Conservation (phyloP, 2,113 vertebrate species). For the Coturnix japonica region DNA sequence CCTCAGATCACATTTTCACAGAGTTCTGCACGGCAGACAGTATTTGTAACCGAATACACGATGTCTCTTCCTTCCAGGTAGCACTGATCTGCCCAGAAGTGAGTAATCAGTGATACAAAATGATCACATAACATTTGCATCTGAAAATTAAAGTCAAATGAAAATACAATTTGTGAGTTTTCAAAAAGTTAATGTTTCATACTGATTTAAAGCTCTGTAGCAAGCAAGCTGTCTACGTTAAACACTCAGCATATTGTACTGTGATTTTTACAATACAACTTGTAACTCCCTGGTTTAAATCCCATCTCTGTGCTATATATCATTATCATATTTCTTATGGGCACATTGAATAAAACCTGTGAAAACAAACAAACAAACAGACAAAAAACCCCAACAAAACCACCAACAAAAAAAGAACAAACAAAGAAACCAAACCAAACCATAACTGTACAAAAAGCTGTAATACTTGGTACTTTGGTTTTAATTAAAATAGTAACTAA, state of each 20-base stretch:
- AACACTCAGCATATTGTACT: neutral
- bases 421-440: neutral
- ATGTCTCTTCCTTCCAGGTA: neutral
- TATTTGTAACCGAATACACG: neutral
- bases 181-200: slow-evolving; percentile 15
- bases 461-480: neutral
- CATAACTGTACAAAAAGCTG: neutral
- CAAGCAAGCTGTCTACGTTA: slow-evolving; percentile 17
- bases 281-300: neutral
- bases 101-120: slow-evolving; percentile 1
- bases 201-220: slow-evolving; percentile 33
- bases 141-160: slow-evolving; percentile 46
- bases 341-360: neutral
- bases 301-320: neutral
- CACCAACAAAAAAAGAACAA: neutral
- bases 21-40: neutral
- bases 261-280: neutral
- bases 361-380: neutral
- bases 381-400: too few species aligned
- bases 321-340: neutral
- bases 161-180: slow-evolving; percentile 68
- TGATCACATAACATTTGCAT: neutral
- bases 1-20: neutral
- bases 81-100: slow-evolving; percentile 11
- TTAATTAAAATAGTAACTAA: slow-evolving; percentile 11